Conservation (phyloP, 1,140 invertebrate genomes). For the Danaus plexippus region DNA sequence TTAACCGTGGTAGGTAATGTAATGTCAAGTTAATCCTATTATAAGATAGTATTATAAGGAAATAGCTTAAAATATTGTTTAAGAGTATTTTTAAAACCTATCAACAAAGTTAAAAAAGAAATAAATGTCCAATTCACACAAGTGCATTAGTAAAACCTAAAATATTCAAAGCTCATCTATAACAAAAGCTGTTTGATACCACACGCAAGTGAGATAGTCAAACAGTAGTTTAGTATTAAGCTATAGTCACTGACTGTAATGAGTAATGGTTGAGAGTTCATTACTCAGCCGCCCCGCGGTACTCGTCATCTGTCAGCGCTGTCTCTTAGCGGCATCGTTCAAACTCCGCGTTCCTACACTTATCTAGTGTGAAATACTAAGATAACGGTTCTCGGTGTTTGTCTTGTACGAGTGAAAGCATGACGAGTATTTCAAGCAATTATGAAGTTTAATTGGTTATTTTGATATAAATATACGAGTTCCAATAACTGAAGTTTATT, state of each 20-base stretch:
- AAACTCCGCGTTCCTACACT: conserved; percentile 22
- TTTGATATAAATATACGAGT: background rate
- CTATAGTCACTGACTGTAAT: conserved; percentile 26
- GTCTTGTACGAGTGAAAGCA: conserved; percentile 8
- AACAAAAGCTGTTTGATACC: no score
- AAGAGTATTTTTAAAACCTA: no score
- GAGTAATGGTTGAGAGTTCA: conserved; percentile 50
- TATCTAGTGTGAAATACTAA: conserved; percentile 37
- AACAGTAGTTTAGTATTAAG: no score
- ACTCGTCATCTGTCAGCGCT: conserved; percentile 49
- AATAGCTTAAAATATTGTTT: no score
- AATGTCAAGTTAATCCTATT: no score
- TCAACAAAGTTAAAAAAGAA: no score
- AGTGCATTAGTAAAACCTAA: no score
- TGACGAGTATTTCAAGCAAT: conserved; percentile 8
- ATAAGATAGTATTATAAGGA: no score
- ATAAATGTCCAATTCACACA: no score
- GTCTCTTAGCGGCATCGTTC: conserved; percentile 21
- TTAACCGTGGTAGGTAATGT: no score
- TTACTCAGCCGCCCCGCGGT: conserved; percentile 46
- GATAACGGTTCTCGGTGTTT: conserved; percentile 25
- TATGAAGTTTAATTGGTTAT: conserved; percentile 13
- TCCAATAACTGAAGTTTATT: background rate
- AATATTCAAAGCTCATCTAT: no score
- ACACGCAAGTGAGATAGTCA: no score